Evolutionary conservation across 2,113 vertebrate genomes (phyloP).

Genomic region (Onychostoma macrolepis): DNA sequence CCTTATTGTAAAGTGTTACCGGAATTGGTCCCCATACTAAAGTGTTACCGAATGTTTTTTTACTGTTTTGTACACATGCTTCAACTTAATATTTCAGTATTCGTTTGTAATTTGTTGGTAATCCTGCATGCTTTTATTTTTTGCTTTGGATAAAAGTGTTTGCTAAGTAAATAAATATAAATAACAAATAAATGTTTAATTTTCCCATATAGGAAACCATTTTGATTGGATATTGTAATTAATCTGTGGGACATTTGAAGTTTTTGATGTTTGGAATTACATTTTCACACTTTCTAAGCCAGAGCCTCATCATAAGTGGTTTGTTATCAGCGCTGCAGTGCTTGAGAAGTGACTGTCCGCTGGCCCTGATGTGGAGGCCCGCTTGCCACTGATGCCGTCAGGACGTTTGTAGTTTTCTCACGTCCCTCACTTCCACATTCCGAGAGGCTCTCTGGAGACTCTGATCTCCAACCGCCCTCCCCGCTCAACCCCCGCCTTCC

Average conservation of each 20-base stretch:
- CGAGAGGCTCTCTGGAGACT: conserved; percentile 52
- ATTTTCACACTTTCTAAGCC: background rate
- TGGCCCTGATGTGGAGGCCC: conserved; percentile 7
- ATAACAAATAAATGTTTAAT: no score
- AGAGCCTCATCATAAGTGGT: conserved; percentile 34
- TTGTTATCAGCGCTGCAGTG: conserved; percentile 23
- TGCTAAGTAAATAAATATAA: background rate
- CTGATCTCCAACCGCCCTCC: conserved; percentile 52
- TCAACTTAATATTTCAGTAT: background rate
- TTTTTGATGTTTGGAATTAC: background rate
- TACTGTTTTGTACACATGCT: background rate
- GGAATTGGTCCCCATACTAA: background rate
- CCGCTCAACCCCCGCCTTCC: conserved; percentile 1
- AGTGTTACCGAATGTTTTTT: background rate
- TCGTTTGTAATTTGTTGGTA: background rate
- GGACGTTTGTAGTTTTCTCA: conserved; percentile 54
- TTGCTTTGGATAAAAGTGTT: background rate
- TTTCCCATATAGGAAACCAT: no score
- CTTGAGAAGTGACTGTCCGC: conserved; percentile 26
- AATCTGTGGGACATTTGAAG: background rate
- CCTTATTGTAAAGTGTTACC: no score
- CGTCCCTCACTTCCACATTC: conserved; percentile 53
- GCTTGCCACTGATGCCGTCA: conserved; percentile 40
- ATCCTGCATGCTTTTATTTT: background rate
- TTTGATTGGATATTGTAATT: background rate